Base-by-base conservation (phyloP, 1,140 invertebrate species). In the Drosophila nasuta region DNA sequence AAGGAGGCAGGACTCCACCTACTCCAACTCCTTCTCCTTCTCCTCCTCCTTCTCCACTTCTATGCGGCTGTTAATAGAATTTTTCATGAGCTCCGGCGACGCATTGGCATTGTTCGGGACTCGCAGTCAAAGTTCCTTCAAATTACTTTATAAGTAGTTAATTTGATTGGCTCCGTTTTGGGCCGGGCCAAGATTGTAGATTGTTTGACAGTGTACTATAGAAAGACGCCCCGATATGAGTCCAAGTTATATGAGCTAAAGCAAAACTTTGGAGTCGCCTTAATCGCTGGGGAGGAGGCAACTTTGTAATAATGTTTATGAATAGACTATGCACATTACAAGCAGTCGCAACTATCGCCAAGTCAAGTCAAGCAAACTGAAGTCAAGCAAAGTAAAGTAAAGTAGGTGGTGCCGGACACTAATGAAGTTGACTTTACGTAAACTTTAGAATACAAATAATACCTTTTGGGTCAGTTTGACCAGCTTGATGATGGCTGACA, bases 131-230 rank as follows among this genome's bases (percentile, higher is more conserved):
- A 88, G 80, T 88, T 82, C 66, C 68, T 73, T 71, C 51, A 83
- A 88, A 88, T 87, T 80, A 88, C 83, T 87, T 87, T 87, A 88
- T 87, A 87, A 87, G 83, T 87, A 83, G 85, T 87, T 87, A 87
- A 87, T 88, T 88, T 87, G 83, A 88, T 87, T 87, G 83, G 80
- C 68, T 57, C 66, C 48, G 51, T 33, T 65, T n/a, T 35, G 30
- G 46, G 20, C 30, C 8, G 11, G 25, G n/a, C 30, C 1, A 13
- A 63, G 41, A 70, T 45, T 54, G 20, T 8, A 49, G 7, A 45
- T 13, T 51, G 51, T 13, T 35, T 45, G 1, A 7, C 15, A 5
- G n/a, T 33, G 5, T 33, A 33, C 6, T 33, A 5, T 33, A 46
- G 11, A 15, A 48, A 8, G 11, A 17, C 8, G 6, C 25, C n/a